Evolutionary conservation across 2,113 vertebrate genomes (phyloP).

Genomic region (Esox niger): DNA sequence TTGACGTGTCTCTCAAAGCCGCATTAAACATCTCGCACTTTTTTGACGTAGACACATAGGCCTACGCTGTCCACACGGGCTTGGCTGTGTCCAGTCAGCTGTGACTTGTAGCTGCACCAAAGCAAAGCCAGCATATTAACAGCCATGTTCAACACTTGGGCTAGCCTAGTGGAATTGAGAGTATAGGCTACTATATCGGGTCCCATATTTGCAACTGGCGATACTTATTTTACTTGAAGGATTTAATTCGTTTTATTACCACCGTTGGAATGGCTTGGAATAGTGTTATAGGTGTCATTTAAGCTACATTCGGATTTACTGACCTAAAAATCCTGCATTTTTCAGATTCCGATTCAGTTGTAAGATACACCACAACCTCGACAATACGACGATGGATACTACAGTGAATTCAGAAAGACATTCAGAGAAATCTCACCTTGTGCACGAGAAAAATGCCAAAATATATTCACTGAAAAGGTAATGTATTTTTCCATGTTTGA

Average conservation of each 20-base stretch:
- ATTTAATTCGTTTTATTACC: slow-evolving; percentile 19
- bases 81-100: slow-evolving; percentile 6
- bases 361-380: neutral
- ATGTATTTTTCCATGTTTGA: neutral
- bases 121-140: slow-evolving; percentile 6
- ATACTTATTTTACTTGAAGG: slow-evolving; percentile 45
- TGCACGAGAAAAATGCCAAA: slow-evolving; percentile 69
- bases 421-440: slow-evolving; percentile 77
- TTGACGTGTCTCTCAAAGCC: neutral
- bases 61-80: slow-evolving; percentile 19
- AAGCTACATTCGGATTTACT: slow-evolving; percentile 25
- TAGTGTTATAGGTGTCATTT: slow-evolving; percentile 27
- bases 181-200: slow-evolving; percentile 12
- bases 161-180: slow-evolving; percentile 2
- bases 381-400: slow-evolving; percentile 50
- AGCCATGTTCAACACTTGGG: slow-evolving; percentile 23
- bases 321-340: slow-evolving; percentile 22
- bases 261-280: slow-evolving; percentile 24
- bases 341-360: neutral
- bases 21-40: neutral
- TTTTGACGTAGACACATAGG: neutral
- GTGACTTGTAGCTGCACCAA: slow-evolving; percentile 35
- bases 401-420: slow-evolving; percentile 70
- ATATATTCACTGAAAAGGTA: slow-evolving; percentile 77
- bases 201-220: neutral